Percentiles rank a stretch among this genome's conserved stretches.
Evolutionary conservation across 1,140 invertebrate species (phyloP).

Genomic region (Bradysia coprophila): DNA sequence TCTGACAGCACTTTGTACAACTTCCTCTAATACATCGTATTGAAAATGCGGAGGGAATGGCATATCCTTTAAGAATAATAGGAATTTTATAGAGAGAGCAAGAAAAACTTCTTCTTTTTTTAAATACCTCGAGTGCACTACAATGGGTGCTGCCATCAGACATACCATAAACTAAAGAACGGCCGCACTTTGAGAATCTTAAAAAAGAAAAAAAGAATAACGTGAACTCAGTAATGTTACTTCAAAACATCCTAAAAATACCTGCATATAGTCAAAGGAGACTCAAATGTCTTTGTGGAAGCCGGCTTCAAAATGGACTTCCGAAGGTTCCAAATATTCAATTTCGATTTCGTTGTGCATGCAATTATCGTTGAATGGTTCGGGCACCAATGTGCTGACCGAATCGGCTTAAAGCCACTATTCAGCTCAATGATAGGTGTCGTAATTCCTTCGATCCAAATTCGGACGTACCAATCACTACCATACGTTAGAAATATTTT

Average conservation of each 20-base stretch:
- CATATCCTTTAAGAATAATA: conserved; percentile 45
- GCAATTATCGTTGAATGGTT: conserved; percentile 66
- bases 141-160: conserved; percentile 38
- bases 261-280: not conserved
- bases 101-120: too few relatives aligned
- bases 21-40: conserved; percentile 31
- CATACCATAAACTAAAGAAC: conserved; percentile 44
- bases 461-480: conserved; percentile 56
- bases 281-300: conserved; percentile 16
- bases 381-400: conserved; percentile 57
- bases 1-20: conserved; percentile 36
- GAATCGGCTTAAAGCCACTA: conserved; percentile 33
- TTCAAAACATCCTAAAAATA: too few relatives aligned
- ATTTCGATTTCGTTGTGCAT: conserved; percentile 44
- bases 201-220: conserved; percentile 28
- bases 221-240: too few relatives aligned
- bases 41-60: conserved; percentile 45
- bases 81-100: too few relatives aligned
- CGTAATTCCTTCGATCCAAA: conserved; percentile 51
- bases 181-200: conserved; percentile 39
- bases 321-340: conserved; percentile 54
- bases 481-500: conserved; percentile 63
- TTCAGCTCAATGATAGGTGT: conserved; percentile 41
- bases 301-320: conserved; percentile 41
- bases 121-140: too few relatives aligned